These are phyloP conservation scores for Labia minor DNA, from an alignment of 2,888 invertebrate species.

Conservation along the genomic window DNA sequence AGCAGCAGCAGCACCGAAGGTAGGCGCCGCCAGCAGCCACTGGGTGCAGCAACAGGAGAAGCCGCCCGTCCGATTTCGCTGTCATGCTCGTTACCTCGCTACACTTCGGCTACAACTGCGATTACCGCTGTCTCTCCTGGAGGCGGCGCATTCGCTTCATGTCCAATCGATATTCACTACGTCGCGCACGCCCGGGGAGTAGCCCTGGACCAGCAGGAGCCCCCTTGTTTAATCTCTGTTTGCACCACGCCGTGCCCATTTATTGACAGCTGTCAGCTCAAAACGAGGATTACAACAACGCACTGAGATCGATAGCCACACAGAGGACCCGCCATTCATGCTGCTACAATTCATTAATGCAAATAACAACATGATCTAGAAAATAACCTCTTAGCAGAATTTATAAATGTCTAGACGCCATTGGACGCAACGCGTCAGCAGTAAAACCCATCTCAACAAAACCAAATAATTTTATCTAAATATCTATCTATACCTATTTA, in stretches of 20 bases:
- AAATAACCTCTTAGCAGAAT: too few species aligned
- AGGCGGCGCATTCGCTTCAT: background rate
- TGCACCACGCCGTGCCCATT: constrained; percentile 8
- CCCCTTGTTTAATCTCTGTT: background rate
- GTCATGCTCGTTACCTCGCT: background rate
- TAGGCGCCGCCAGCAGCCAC: background rate
- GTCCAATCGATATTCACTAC: background rate
- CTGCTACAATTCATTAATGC: too few species aligned
- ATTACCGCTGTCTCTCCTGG: background rate
- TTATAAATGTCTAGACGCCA: too few species aligned
- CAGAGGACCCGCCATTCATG: too few species aligned
- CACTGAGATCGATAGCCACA: too few species aligned
- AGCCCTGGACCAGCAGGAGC: background rate
- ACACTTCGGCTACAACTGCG: background rate
- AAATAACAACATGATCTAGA: too few species aligned
- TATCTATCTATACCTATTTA: too few species aligned
- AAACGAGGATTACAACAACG: background rate
- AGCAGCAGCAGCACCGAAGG: background rate
- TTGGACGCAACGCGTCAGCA: too few species aligned
- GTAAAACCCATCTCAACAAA: too few species aligned
- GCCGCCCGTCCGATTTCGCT: background rate
- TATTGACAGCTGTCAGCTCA: constrained; percentile 2
- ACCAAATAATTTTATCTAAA: too few species aligned
- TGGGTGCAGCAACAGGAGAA: background rate
- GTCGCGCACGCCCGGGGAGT: background rate